Percentiles rank a stretch among this genome's conserved stretches.
phyloP scores from a whole-genome alignment of 2,888 invertebrate species.

The Myopa testacea region DNA sequence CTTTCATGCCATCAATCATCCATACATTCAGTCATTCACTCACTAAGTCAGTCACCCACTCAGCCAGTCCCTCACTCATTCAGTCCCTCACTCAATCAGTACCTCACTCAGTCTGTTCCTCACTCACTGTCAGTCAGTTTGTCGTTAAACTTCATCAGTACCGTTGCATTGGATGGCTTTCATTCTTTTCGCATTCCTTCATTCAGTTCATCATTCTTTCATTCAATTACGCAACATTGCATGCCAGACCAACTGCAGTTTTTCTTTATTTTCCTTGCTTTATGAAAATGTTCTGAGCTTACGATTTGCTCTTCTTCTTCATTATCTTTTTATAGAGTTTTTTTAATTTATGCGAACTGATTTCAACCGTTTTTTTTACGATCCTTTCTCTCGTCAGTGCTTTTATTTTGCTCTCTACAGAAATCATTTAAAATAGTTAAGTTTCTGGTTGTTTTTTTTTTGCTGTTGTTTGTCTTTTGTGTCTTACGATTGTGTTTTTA shows the following conservation, averaged over 20 bases:
- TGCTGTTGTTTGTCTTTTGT: not conserved
- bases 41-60: not conserved
- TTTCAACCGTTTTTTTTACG: not conserved
- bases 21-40: not conserved
- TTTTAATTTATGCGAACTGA: constrained; percentile 5
- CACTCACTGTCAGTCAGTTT: not conserved
- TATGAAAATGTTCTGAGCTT: constrained; percentile 4
- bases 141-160: not conserved
- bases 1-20: too few species aligned
- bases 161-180: not conserved
- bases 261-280: constrained; percentile 12
- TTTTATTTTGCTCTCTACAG: not conserved
- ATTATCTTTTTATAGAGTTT: not conserved
- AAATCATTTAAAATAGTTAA: not conserved
- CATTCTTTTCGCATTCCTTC: not conserved
- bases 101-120: too few species aligned
- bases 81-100: too few species aligned
- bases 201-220: constrained; percentile 7
- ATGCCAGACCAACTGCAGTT: constrained; percentile 17
- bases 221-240: constrained; percentile 20
- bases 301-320: not conserved
- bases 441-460: not conserved
- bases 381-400: not conserved
- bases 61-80: too few species aligned
- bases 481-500: too few species aligned